Base-by-base conservation (phyloP, 1,140 invertebrate genomes). In the Drosophila sturtevanti region DNA sequence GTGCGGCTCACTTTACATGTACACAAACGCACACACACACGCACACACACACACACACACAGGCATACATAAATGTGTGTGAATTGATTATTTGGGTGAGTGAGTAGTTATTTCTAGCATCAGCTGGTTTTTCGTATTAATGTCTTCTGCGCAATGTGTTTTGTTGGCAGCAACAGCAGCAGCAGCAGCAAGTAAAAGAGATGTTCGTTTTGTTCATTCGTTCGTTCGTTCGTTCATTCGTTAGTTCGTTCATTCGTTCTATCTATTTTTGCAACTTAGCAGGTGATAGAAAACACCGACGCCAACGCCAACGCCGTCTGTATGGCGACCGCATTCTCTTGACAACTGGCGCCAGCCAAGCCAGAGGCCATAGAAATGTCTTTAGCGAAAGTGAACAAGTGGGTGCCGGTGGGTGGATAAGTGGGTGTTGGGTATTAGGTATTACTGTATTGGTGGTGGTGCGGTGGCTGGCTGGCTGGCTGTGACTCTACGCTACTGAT, bases 241-340 rank as follows among this genome's bases (percentile, higher is more conserved):
- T 38, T 38, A 22, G 24, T 61, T 34, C 21, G 48, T 18, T 48
- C 14, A 6, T 16, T 44, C 41, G 27, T 35, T 56, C 9, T 56
- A 56, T 31, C 54, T 56, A 56, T 56, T 56, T 56, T 56, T 35
- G 54, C 31, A 56, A 27, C 38, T 51, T 35, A 76, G 72, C 72
- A 76, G 74, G 74, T 77, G 74, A 77, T 60, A 48, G 55, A 38
- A 58, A 38, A n/a, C 22, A 24, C 24, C 31, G 41, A 35, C 61
- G 21, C 27, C 27, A 22, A 35, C 16, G 54, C 44, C 41, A 48
- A 27, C 52, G 58, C 59, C 67, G 72, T 77, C 74, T 77, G 63
- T 56, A 58, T 77, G 67, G 74, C 74, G 74, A 77, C 74, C 73
- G 74, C 74, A 77, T 77, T 77, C 73, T 71, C 61, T 48, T 48